A percentile compares a stretch with the other conserved stretches of the same genome.
Conservation (phyloP, 1,140 invertebrate species). For the Frieseomelitta varia region DNA sequence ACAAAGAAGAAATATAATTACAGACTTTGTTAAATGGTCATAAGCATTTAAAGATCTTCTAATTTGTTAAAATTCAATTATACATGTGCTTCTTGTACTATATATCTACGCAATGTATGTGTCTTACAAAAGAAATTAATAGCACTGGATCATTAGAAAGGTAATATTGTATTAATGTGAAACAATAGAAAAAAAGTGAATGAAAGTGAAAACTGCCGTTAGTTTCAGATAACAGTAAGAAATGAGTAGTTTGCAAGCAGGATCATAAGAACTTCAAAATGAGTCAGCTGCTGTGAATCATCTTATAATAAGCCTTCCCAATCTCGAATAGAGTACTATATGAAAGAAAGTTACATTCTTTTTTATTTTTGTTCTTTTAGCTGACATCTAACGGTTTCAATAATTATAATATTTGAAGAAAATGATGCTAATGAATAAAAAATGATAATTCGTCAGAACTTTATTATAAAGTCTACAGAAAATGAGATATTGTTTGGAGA, state of each 20-base stretch:
- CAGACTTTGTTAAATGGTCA: no score
- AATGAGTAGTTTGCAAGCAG: no score
- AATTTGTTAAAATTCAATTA: neutral
- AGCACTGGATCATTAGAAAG: no score
- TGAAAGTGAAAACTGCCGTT: neutral
- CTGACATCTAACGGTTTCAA: neutral
- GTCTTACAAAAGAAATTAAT: neutral
- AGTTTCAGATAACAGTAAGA: neutral
- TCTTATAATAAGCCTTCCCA: neutral
- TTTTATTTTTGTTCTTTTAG: neutral
- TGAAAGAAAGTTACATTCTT: neutral
- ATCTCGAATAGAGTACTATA: neutral
- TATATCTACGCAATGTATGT: neutral
- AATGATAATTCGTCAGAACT: neutral
- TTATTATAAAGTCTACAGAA: neutral
- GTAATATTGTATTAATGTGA: neutral
- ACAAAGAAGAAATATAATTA: no score
- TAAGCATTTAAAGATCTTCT: neutral
- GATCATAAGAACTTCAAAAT: neutral
- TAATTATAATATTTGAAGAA: neutral
- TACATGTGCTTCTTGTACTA: no score
- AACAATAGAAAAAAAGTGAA: neutral
- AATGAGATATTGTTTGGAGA: neutral
- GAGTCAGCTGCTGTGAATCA: neutral
- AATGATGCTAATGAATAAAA: neutral